Evolutionary conservation across 1,140 invertebrate genomes (phyloP).

Genomic region (Epicauta chinensis): DNA sequence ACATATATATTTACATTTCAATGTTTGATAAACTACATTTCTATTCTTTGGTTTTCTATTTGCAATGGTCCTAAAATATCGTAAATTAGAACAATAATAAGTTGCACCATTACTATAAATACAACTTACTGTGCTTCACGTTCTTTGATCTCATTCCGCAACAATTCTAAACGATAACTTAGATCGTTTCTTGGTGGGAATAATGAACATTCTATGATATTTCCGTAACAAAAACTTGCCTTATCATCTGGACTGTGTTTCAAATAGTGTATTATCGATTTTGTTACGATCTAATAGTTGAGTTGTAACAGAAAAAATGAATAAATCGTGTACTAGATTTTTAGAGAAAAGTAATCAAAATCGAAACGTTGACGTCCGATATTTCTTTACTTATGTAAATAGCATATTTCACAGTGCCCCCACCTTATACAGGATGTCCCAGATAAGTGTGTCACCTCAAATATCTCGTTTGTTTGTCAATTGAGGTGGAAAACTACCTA

Average conservation of each 20-base stretch:
- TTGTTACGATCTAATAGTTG: slow-evolving; percentile 14
- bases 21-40: slow-evolving; percentile 17
- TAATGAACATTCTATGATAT: slow-evolving; percentile 17
- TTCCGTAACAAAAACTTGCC: slow-evolving; percentile 4
- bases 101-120: neutral
- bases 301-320: too few species aligned
- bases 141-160: slow-evolving; percentile 21
- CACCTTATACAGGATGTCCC: too few species aligned
- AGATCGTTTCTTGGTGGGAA: slow-evolving; percentile 20
- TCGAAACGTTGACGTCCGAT: too few species aligned
- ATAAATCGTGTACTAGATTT: too few species aligned
- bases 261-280: slow-evolving; percentile 18
- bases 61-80: slow-evolving; percentile 4
- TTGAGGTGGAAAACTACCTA: too few species aligned
- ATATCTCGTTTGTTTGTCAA: too few species aligned
- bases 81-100: too few species aligned
- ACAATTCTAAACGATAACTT: slow-evolving; percentile 10
- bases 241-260: slow-evolving; percentile 11
- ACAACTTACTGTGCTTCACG: slow-evolving; percentile 13
- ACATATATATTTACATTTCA: too few species aligned
- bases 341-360: too few species aligned
- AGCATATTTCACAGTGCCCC: too few species aligned
- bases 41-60: slow-evolving; percentile 14
- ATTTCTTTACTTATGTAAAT: too few species aligned
- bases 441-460: too few species aligned